Evolutionary conservation across 2,797 vertebrate genomes (phyloP).

Genomic region (Anas georgica): DNA sequence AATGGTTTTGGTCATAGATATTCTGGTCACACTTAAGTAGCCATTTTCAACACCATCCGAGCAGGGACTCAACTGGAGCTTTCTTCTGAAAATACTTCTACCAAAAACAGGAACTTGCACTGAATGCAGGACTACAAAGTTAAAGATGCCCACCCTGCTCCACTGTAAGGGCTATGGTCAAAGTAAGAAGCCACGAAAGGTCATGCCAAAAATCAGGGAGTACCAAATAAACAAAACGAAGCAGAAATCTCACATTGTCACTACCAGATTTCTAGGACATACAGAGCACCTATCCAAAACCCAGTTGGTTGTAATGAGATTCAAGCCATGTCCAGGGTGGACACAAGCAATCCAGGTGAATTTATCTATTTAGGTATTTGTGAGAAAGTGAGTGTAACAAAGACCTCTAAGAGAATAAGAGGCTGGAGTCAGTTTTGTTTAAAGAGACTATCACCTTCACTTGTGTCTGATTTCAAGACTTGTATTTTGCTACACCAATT

Average conservation of each 20-base stretch:
- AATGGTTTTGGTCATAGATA: neutral
- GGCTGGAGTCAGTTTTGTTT: neutral
- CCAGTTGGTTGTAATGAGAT: neutral
- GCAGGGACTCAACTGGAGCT: neutral
- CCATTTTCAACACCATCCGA: neutral
- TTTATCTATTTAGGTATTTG: neutral
- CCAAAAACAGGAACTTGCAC: no score
- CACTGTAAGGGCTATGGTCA: neutral
- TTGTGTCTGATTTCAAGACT: no score
- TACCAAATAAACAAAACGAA: neutral
- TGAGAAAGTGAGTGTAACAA: neutral
- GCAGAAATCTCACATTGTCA: no score
- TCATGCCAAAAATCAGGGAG: neutral
- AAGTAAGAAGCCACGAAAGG: neutral
- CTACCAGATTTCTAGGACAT: no score
- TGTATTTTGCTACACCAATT: neutral
- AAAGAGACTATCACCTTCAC: no score
- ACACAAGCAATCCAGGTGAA: neutral
- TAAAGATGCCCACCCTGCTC: no score
- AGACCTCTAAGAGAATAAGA: neutral
- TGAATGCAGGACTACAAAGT: neutral
- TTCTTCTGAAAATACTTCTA: neutral
- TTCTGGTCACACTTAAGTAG: neutral
- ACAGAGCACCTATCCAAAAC: neutral
- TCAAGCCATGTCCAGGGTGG: neutral